A percentile compares a stretch with the other conserved stretches of the same genome.
Evolutionary conservation across 2,797 vertebrate species (phyloP).

Genomic region (Arctocebus calabarensis): DNA sequence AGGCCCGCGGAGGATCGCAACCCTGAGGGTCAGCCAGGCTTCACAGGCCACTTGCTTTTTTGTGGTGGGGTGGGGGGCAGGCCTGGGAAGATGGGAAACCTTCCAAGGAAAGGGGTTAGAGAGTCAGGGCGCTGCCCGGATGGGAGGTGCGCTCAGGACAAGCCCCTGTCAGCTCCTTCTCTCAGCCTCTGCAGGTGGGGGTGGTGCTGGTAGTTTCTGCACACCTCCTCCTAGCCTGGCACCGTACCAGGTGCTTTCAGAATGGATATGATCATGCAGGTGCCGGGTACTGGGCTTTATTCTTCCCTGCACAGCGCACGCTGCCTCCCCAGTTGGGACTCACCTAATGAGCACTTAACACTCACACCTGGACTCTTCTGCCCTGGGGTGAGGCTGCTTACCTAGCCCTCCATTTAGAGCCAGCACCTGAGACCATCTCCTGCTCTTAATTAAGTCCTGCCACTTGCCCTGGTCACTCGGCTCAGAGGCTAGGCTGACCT

Average conservation of each 20-base stretch:
- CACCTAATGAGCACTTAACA: not conserved
- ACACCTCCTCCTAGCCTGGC: constrained; percentile 45
- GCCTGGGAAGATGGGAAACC: not conserved
- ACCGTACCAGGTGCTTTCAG: not conserved
- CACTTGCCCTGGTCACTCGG: not conserved
- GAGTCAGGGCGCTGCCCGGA: not conserved
- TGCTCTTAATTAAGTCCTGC: not conserved
- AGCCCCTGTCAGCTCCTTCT: not conserved
- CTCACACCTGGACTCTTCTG: not conserved
- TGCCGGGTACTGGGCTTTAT: not conserved
- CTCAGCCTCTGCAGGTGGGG: constrained; percentile 51
- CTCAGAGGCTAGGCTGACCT: not conserved
- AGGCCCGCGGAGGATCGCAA: not conserved
- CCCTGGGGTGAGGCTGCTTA: not conserved
- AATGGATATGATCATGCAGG: not conserved
- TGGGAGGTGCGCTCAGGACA: constrained; percentile 61
- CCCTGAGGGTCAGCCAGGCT: not conserved
- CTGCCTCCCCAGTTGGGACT: not conserved
- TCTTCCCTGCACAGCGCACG: not conserved
- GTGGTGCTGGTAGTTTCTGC: constrained; percentile 22
- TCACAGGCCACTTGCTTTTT: not conserved
- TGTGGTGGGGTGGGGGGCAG: not conserved
- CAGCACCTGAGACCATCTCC: not conserved
- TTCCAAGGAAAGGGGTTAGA: not conserved
- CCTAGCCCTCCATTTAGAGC: too few species aligned